phyloP scores from a whole-genome alignment of 1,140 invertebrate genomes.

The Sitophilus oryzae region DNA sequence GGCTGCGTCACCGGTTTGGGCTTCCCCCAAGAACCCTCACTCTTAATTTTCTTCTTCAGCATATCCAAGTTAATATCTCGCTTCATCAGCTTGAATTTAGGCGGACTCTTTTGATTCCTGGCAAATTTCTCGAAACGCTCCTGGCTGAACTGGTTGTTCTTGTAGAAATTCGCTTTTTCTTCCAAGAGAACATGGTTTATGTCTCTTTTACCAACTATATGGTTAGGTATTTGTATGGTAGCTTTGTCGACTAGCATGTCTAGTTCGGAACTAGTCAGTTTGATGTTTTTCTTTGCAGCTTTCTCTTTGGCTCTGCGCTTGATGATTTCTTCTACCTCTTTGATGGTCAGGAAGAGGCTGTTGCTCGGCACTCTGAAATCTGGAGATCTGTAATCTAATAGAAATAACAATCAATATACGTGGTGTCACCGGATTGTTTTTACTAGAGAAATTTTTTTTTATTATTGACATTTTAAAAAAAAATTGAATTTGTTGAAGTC shows the following conservation, averaged over 20 bases:
- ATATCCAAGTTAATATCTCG: conserved; percentile 32
- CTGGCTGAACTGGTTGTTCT: conserved; percentile 15
- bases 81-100: conserved; percentile 5
- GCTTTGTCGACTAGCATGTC: conserved; percentile 31
- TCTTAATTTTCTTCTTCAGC: conserved; percentile 10
- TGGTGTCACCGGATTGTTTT: too few species aligned
- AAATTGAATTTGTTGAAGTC: too few species aligned
- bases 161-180: conserved; percentile 15
- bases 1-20: neutral
- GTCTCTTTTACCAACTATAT: conserved; percentile 19
- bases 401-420: too few species aligned
- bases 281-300: conserved; percentile 33
- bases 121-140: conserved; percentile 1
- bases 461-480: too few species aligned
- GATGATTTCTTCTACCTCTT: conserved; percentile 33
- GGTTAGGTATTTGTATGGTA: conserved; percentile 25
- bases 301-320: conserved; percentile 31
- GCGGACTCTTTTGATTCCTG: conserved; percentile 6
- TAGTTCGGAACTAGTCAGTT: conserved; percentile 34
- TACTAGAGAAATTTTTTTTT: too few species aligned
- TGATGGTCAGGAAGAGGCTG: conserved; percentile 25
- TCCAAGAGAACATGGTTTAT: conserved; percentile 31
- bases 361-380: neutral
- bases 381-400: neutral
- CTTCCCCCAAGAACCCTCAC: neutral